These are phyloP conservation scores for Sternarchorhynchus goeldii DNA, from an alignment of 2,797 vertebrate genomes.

Conservation along the genomic window DNA sequence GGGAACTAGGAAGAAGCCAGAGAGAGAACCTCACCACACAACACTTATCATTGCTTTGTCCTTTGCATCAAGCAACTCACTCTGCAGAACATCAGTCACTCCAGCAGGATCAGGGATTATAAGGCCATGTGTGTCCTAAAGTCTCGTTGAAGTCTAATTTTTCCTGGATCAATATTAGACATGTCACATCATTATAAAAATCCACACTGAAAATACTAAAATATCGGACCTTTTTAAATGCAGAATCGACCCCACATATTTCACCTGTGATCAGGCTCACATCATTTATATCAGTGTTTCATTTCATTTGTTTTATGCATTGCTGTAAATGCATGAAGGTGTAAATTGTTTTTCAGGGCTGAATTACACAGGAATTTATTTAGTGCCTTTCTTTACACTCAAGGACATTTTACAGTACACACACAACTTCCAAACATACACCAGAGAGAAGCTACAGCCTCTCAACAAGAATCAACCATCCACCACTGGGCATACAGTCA, in stretches of 20 bases:
- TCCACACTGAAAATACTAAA: no score
- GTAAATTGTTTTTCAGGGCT: background rate
- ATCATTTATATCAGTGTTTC: background rate
- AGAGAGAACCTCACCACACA: constrained; percentile 17
- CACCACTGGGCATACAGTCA: no score
- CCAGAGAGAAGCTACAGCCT: no score
- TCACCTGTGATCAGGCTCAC: background rate
- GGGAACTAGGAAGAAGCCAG: background rate
- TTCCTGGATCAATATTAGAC: background rate
- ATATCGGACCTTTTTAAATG: no score
- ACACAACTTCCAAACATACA: no score
- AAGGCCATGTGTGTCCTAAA: background rate
- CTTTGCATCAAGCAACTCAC: constrained; percentile 68
- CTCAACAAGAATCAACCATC: no score
- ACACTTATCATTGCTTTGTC: constrained; percentile 65
- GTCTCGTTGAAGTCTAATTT: constrained; percentile 43
- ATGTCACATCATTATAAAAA: background rate
- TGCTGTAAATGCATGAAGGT: background rate
- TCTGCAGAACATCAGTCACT: no score
- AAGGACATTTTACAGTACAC: no score
- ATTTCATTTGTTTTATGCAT: background rate
- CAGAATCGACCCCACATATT: background rate
- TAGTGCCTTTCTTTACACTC: no score
- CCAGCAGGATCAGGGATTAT: no score
- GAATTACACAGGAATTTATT: background rate